Base-by-base conservation (phyloP, 2,888 invertebrate genomes). In the Drosophila pseudotakahashii region DNA sequence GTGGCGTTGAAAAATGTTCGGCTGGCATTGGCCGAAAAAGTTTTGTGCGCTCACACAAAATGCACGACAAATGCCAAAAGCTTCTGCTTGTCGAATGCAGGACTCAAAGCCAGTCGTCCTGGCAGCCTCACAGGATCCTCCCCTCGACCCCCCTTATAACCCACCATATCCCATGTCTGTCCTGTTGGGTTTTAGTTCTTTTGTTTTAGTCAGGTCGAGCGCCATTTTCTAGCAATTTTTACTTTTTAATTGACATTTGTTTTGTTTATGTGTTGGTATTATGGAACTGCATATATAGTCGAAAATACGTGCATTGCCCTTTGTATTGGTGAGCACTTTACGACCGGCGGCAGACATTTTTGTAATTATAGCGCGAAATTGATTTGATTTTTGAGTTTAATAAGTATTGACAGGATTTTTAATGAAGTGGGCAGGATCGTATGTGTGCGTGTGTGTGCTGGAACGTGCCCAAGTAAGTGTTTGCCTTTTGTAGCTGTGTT, bases 191-290 rank as follows among this genome's bases (percentile, higher is more conserved):
- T 52, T 48, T 50, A 39, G 71, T 30, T 63, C 79, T 74, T 86
- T 82, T 82, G 86, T 82, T 82, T 75, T 64, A 75, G 81, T 45
- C 78, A 76, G 83, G 73, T 83, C 76, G 83, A 78, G 78, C 75
- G 85, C 85, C 74, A 87, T 84, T 87, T 84, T 81, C 85, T 66
- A 78, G 85, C 88, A 81, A 84, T 84, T 87, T 84, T 84, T 84
- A 81, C 81, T 87, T 87, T 87, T 84, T 84, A 84, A 84, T 84
- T 84, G 83, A 87, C 88, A 84, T 81, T 84, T 84, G 88, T 87
- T 84, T 84, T 87, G 70, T 51, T 42, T 59, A 66, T 60, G 59
- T 69, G 48, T 66, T 23, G 61, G 42, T 64, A 14, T 72, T 23
- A 36, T 47, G 7, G 44, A 14, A 13, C 23, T 13, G 44, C 19